These are phyloP conservation scores for Girardinichthys multiradiatus DNA, from an alignment of 2,113 vertebrate species.

Conservation along the genomic window DNA sequence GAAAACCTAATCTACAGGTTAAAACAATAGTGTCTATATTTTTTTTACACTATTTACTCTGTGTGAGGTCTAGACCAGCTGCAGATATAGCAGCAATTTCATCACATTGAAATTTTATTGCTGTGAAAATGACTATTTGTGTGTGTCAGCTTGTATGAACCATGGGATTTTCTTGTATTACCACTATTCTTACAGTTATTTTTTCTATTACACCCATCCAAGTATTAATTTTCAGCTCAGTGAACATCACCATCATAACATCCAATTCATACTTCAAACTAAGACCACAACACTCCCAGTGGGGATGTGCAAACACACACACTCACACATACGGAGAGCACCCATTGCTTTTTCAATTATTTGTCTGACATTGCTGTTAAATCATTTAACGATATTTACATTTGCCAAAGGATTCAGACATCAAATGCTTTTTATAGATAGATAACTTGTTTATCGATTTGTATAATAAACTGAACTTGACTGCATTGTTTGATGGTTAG, in stretches of 20 bases:
- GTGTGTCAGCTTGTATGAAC: not conserved
- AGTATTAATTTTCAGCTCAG: constrained; percentile 28
- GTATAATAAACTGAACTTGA: too few species aligned
- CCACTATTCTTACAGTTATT: not conserved
- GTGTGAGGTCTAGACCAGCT: not conserved
- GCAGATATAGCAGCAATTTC: constrained; percentile 9
- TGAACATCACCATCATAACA: constrained; percentile 10
- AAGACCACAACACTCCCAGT: constrained; percentile 1
- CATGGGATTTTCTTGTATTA: constrained; percentile 21
- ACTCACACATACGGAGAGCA: not conserved
- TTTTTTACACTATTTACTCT: constrained; percentile 12
- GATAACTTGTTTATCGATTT: too few species aligned
- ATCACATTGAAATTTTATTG: constrained; percentile 7
- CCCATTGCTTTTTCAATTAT: too few species aligned
- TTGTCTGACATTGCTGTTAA: not conserved
- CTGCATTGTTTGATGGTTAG: too few species aligned
- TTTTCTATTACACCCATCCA: constrained; percentile 25
- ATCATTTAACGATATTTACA: not conserved
- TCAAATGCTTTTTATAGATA: too few species aligned
- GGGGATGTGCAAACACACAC: not conserved
- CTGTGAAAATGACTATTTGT: constrained; percentile 14
- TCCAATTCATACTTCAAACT: not conserved
- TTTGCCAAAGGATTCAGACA: not conserved
- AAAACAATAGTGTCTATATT: not conserved
- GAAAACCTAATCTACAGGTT: constrained; percentile 20